Conservation (phyloP, 2,113 vertebrate species). For the Xenopus tropicalis region UCB_Xtro_10.0 CM004445.2:65355501-65356000, state of each 20-base stretch:
- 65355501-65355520: constrained; percentile 62
- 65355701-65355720: constrained; percentile 63
- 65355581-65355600: constrained; percentile 80
- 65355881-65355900: constrained; percentile 37
- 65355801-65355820: constrained; percentile 48
- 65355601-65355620: constrained; percentile 77
- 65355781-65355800: constrained; percentile 50
- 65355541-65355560: constrained; percentile 69
- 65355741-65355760: constrained; percentile 57
- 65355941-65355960: constrained; percentile 9
- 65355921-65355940: constrained; percentile 50
- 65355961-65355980: constrained; percentile 53
- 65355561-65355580: constrained; percentile 74
- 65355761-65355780: constrained; percentile 41
- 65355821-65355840: constrained; percentile 47
- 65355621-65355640: constrained; percentile 76
- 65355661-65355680: constrained; percentile 70
- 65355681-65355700: constrained; percentile 65
- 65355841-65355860: constrained; percentile 45
- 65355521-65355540: constrained; percentile 73
- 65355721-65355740: constrained; percentile 71
- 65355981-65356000: constrained; percentile 38
- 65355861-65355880: constrained; percentile 45
- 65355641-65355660: constrained; percentile 68
- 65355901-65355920: constrained; percentile 17